phyloP scores from a whole-genome alignment of 2,888 invertebrate genomes.

The Drosophila niveifrons region DNA sequence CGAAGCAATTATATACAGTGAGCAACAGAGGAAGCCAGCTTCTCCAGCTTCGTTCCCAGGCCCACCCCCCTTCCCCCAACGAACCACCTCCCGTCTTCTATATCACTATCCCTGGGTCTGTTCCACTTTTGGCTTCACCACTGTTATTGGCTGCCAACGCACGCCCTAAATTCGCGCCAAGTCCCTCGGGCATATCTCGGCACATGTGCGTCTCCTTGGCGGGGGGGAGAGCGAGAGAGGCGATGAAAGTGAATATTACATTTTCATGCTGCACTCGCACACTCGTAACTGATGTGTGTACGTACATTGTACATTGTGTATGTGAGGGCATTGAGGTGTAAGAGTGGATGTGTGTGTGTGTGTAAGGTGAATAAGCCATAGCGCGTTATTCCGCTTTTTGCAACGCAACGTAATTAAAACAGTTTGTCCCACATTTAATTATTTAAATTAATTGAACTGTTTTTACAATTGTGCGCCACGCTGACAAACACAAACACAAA shows the following conservation, averaged over 20 bases:
- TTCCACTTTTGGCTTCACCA: conserved; percentile 4
- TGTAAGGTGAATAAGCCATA: conserved; percentile 11
- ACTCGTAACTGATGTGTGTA: conserved; percentile 26
- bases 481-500: conserved; percentile 11
- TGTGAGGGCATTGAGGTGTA: conserved; percentile 14
- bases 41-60: neutral
- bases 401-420: conserved; percentile 73
- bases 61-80: neutral
- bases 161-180: conserved; percentile 51
- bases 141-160: conserved; percentile 55
- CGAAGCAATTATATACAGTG: conserved; percentile 62
- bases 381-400: conserved; percentile 26
- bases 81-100: neutral
- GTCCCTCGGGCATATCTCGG: conserved; percentile 47
- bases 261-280: conserved; percentile 36
- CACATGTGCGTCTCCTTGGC: conserved; percentile 39
- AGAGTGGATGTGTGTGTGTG: conserved; percentile 16
- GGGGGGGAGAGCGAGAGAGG: neutral
- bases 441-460: conserved; percentile 80
- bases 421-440: conserved; percentile 76
- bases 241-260: conserved; percentile 54
- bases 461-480: conserved; percentile 64
- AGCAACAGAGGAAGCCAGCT: conserved; percentile 21
- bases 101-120: neutral
- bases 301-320: neutral